These are phyloP conservation scores for Zosterops pallidus DNA, from an alignment of 2,113 vertebrate species.

Conservation along the genomic window DNA sequence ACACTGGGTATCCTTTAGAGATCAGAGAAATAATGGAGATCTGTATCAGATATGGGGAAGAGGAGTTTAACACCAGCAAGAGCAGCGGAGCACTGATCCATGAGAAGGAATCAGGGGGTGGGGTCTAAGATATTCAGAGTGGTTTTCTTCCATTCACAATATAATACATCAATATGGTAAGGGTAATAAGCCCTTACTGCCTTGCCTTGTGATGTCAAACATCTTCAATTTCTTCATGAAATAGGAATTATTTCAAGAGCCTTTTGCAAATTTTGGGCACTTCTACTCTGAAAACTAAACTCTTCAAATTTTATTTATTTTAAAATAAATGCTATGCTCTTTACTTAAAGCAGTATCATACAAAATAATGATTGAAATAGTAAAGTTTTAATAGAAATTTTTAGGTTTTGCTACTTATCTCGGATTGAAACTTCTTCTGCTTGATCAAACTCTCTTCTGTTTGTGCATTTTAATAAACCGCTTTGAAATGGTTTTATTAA, in stretches of 20 bases:
- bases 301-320: not conserved
- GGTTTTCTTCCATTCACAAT: not conserved
- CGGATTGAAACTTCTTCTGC: not conserved
- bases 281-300: not conserved
- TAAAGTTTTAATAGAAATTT: not conserved
- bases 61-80: not conserved
- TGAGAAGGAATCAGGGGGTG: not conserved
- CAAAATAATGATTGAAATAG: not conserved
- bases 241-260: not conserved
- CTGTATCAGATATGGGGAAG: not conserved
- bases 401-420: not conserved
- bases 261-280: not conserved
- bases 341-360: not conserved
- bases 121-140: not conserved
- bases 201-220: not conserved
- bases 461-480: not conserved
- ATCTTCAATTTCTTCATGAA: not conserved
- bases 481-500: not conserved
- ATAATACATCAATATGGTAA: not conserved
- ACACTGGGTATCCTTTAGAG: not conserved
- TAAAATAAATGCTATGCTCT: not conserved
- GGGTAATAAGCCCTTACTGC: not conserved
- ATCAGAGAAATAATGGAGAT: not conserved
- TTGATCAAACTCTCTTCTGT: not conserved
- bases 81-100: not conserved